Evolutionary conservation across 2,797 vertebrate genomes (phyloP).

Genomic region (Anableps anableps): DNA sequence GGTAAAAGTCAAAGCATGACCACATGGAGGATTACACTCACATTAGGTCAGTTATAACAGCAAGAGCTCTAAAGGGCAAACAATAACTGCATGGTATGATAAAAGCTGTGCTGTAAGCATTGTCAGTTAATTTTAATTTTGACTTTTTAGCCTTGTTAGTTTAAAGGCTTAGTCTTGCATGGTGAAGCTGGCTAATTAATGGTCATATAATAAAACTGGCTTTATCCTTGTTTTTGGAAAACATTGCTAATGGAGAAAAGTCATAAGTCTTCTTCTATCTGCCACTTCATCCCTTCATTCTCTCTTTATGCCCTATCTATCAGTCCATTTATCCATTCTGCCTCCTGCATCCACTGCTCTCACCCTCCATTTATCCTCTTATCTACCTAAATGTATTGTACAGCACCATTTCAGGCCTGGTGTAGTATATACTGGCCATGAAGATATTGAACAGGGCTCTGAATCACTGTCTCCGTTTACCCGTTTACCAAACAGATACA

Average conservation of each 20-base stretch:
- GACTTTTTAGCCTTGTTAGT: neutral
- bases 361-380: slow-evolving; percentile 29
- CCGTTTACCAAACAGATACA: slow-evolving; percentile 59
- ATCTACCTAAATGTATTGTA: slow-evolving; percentile 59
- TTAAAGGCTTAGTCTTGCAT: slow-evolving; percentile 14
- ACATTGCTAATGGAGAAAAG: slow-evolving; percentile 41
- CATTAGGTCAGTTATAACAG: slow-evolving; percentile 17
- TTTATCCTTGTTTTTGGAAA: slow-evolving; percentile 25
- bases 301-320: slow-evolving; percentile 49
- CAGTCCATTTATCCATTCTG: slow-evolving; percentile 60
- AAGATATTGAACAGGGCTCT: slow-evolving; percentile 62
- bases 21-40: slow-evolving; percentile 19
- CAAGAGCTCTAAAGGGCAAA: neutral
- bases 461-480: neutral
- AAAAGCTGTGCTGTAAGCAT: neutral
- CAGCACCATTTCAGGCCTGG: slow-evolving; percentile 36
- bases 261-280: slow-evolving; percentile 57
- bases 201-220: slow-evolving; percentile 1
- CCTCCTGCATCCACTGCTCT: slow-evolving; percentile 20
- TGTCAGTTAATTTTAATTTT: neutral
- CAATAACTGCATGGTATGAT: neutral
- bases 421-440: slow-evolving; percentile 52
- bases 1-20: slow-evolving; percentile 57
- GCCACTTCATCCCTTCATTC: slow-evolving; percentile 33
- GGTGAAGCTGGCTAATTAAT: slow-evolving; percentile 27